Evolutionary conservation across 2,888 invertebrate genomes (phyloP), one percentile per base, ranked within the genome.

Genomic region (Philonicus albiceps): DNA sequence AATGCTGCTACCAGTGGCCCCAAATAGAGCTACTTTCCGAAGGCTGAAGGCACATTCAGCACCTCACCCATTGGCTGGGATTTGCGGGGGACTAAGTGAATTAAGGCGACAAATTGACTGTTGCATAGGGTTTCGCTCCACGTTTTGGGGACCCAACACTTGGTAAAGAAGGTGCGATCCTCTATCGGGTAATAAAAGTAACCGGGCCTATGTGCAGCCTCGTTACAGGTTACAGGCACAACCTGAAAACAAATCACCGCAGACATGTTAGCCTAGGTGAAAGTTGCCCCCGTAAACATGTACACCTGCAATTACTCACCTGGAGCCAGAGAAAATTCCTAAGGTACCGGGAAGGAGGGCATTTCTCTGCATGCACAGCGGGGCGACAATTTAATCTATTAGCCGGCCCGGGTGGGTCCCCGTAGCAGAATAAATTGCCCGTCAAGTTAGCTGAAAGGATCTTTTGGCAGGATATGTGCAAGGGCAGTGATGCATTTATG

Each of bases 351-450:
- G 7, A 76, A 76, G 76, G 40, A n/a, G 76, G 37, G 43, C 31
- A 40, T 76, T 76, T 76, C 40, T 40, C 22, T 0, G n/a, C 55
- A 49, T 34, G 53, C 55, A n/a, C 53, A 19, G 53, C 27, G 53
- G 53, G 55, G 81, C 53, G 81, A 49, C 16, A 55, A 43, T 81
- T 81, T 53, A 49, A 81, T 81, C 81, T 34, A 81, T 81, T 81
- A 81, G 81, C 81, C 8, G 16, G 19, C 7, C 27, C 40, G 19
- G 11, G 27, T 8, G 31, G 31, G 53, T 27, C 11, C 27, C 11
- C 27, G 31, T 19, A 31, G 30, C 7, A 27, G 30, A 81, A 81
- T 81, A 53, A 81, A 81, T 81, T 31, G 81, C 53, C 76, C 81
- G 81, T 81, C 81, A 81, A 81, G 53, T 31, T 30, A 27, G 55